phyloP scores from a whole-genome alignment of 2,888 invertebrate genomes.

The Hyalella azteca region DNA sequence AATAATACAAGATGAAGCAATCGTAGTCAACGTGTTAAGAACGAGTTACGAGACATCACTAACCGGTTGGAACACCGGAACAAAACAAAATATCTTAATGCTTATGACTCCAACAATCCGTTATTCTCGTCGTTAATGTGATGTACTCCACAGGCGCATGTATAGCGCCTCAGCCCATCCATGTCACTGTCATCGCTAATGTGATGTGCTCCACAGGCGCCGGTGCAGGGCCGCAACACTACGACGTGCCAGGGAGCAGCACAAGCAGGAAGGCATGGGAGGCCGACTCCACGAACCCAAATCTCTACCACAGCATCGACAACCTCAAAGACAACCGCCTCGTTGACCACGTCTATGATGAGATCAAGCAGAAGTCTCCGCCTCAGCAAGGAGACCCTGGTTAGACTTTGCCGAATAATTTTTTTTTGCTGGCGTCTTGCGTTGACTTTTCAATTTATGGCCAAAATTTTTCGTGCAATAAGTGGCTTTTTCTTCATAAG shows the following conservation, averaged over 20 bases:
- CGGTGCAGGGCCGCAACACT: constrained; percentile 43
- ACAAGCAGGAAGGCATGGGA: constrained; percentile 74
- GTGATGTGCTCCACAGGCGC: neutral
- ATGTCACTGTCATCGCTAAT: neutral
- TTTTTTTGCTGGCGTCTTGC: too few relatives aligned
- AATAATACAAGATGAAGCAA: too few relatives aligned
- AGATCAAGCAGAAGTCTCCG: constrained; percentile 74
- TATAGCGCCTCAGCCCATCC: neutral
- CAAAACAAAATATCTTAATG: too few relatives aligned
- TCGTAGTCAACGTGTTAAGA: too few relatives aligned
- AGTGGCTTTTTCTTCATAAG: too few relatives aligned
- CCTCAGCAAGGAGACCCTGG: constrained; percentile 69
- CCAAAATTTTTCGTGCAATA: too few relatives aligned
- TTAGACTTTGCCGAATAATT: too few relatives aligned
- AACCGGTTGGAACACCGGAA: too few relatives aligned
- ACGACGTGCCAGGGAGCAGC: constrained; percentile 52
- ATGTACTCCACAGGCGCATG: neutral
- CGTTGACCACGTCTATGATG: constrained; percentile 84
- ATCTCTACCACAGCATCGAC: constrained; percentile 63
- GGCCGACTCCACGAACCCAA: constrained; percentile 83
- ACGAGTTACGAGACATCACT: too few relatives aligned
- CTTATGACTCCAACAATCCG: too few relatives aligned
- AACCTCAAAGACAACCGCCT: constrained; percentile 58
- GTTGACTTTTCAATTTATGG: too few relatives aligned
- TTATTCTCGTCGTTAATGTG: neutral